Evolutionary conservation across 2,888 invertebrate genomes (phyloP).

Genomic region (Chymomyza fuscimana): DNA sequence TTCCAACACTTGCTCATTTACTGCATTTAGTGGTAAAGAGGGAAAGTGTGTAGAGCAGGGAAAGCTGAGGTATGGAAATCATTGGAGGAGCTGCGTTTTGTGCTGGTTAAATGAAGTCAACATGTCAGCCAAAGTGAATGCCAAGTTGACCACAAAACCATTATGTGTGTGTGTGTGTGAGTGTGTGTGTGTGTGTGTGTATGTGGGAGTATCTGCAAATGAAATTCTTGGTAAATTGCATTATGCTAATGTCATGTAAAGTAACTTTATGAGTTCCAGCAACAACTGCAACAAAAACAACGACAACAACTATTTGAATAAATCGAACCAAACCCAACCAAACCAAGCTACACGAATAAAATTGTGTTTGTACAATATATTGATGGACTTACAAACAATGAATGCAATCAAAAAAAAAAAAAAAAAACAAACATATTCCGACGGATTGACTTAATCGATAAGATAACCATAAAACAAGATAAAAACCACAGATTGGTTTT

Average conservation of each 20-base stretch:
- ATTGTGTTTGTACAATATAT: too few species aligned
- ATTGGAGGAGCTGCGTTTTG: background rate
- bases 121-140: slow-evolving; percentile 47
- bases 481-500: too few species aligned
- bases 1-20: slow-evolving; percentile 66
- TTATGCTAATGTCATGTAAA: slow-evolving; percentile 65
- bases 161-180: background rate
- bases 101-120: slow-evolving; percentile 52
- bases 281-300: background rate
- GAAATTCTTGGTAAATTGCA: slow-evolving; percentile 64
- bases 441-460: too few species aligned
- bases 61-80: slow-evolving; percentile 15
- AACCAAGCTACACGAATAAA: too few species aligned
- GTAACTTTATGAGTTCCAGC: background rate
- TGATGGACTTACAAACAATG: too few species aligned
- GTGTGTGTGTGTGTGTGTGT: background rate
- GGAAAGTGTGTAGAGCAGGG: too few species aligned
- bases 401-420: too few species aligned
- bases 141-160: slow-evolving; percentile 23
- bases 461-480: too few species aligned
- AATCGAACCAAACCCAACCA: background rate
- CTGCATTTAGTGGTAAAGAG: slow-evolving; percentile 50
- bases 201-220: slow-evolving; percentile 50
- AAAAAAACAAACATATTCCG: too few species aligned
- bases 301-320: background rate